These are phyloP conservation scores for Tenthredo scrophulariae DNA, from an alignment of 2,888 invertebrate species.

Conservation along the genomic window DNA sequence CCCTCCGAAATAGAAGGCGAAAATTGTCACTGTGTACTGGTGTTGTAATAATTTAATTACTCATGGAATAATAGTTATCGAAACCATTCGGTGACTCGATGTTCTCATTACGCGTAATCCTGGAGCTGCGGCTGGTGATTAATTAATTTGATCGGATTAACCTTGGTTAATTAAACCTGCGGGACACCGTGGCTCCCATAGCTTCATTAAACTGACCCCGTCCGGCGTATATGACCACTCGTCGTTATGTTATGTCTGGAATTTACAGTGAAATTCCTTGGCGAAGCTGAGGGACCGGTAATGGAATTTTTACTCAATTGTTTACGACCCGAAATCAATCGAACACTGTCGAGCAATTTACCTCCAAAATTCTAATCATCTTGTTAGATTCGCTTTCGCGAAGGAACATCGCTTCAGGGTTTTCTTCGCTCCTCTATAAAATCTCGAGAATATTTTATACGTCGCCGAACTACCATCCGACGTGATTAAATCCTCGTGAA, in stretches of 20 bases:
- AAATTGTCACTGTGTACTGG: background rate
- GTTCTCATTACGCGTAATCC: conserved; percentile 34
- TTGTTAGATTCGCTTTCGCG: background rate
- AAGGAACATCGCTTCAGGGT: too few relatives aligned
- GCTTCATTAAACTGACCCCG: conserved; percentile 67
- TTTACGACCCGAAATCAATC: conserved; percentile 41
- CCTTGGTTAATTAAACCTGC: conserved; percentile 68
- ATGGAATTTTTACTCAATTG: conserved; percentile 28
- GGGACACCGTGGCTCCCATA: conserved; percentile 63
- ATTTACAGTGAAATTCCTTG: conserved; percentile 71
- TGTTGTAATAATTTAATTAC: background rate
- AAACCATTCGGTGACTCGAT: conserved; percentile 31
- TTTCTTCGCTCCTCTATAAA: too few relatives aligned
- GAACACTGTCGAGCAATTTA: conserved; percentile 22
- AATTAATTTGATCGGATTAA: conserved; percentile 69
- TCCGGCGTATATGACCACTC: conserved; percentile 33
- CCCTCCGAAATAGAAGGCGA: background rate
- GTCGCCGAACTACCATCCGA: too few relatives aligned
- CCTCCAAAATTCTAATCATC: background rate
- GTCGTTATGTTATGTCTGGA: conserved; percentile 63
- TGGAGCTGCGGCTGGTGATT: conserved; percentile 62
- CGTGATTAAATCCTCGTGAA: background rate
- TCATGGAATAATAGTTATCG: conserved; percentile 1
- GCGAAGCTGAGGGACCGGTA: background rate
- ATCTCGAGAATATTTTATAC: too few relatives aligned